Base-by-base conservation (phyloP, 2,797 vertebrate genomes). In the Chrosomus eos region DNA sequence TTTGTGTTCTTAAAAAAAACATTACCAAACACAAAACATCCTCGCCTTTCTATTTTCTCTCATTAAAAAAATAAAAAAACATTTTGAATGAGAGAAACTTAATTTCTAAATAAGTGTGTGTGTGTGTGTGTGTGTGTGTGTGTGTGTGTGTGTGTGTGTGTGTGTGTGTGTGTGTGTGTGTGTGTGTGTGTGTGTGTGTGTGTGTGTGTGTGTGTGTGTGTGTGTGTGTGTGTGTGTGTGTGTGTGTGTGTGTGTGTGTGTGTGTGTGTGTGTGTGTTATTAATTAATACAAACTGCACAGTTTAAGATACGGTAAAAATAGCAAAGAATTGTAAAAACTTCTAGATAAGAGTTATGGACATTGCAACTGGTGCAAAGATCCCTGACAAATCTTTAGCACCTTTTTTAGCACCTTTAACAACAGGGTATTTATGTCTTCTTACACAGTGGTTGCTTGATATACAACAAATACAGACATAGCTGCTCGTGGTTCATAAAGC, bases 381-480 rank as follows among this genome's bases (percentile, higher is more conserved):
- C 81, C 81, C 81, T 83, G 81, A 76, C 28, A 58, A 68, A 68
- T 28, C 23, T 53, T 62, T 73, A 85, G 83, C 83, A 80, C 76
- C 75, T 28, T 79, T 23, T 78, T 72, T 80, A 72, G 67, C 76
- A 85, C 67, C 76, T 64, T 64, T 53, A 79, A 51, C 53, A 77
- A 70, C 40, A 80, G 43, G 55, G 68, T 48, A 60, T 83, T 64
- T 11, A 40, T 45, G 36, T 78, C 45, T 68, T 21, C 26, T 68
- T 58, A 78, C 64, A 78, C 51, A 77, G 26, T 53, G 28, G 9
- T 28, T n/a, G 7, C 28, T 70, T 33, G 26, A 71, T 71, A 70
- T 36, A 79, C 31, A 51, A 79, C 55, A 72, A 62, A 85, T 38
- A 85, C 76, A 84, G 83, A 79, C 66, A 85, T 80, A 85, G 83